phyloP scores from a whole-genome alignment of 2,113 vertebrate genomes.

The Herpailurus yagouaroundi region DNA sequence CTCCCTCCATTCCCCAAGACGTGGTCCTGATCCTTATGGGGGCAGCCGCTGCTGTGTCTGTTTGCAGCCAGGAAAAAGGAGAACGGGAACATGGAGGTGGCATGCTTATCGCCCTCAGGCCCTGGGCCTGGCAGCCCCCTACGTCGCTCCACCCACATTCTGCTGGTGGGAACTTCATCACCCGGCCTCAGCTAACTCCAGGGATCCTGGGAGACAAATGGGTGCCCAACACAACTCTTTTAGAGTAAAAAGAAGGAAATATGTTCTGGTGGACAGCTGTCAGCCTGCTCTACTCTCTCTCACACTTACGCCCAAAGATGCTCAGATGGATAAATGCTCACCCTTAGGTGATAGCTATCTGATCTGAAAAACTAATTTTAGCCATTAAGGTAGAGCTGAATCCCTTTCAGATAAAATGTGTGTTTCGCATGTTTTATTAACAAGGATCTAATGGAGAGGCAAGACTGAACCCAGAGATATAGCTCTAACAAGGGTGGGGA shows the following conservation, averaged over 20 bases:
- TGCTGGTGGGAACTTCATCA: background rate
- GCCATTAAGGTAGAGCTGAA: background rate
- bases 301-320: background rate
- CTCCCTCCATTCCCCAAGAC: background rate
- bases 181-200: background rate
- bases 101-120: fast-evolving
- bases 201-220: background rate
- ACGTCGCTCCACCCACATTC: background rate
- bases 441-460: background rate
- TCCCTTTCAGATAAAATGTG: background rate
- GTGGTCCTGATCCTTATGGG: background rate
- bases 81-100: background rate
- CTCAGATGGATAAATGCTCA: background rate
- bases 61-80: background rate
- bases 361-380: background rate
- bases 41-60: background rate
- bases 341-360: background rate
- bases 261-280: background rate
- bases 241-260: background rate
- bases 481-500: background rate
- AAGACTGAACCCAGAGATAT: background rate
- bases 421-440: background rate
- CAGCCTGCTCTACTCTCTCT: background rate
- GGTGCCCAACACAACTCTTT: background rate
- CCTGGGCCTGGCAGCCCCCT: background rate